These are phyloP conservation scores for Drosophila sp. DNA, from an alignment of 1,140 invertebrate genomes.

Conservation along the genomic window DNA sequence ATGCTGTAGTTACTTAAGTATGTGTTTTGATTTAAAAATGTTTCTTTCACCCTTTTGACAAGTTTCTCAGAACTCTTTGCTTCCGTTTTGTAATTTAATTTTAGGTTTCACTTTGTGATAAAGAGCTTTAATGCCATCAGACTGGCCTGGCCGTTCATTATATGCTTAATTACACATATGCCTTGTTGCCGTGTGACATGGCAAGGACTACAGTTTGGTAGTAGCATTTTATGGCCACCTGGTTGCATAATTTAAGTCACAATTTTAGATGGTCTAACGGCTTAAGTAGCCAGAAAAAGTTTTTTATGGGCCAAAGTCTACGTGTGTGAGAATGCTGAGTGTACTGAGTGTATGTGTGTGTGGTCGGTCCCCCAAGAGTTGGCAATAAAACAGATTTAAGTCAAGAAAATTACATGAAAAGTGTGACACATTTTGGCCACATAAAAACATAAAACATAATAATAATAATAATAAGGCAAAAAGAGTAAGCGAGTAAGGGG, in stretches of 20 bases:
- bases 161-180: conserved; percentile 65
- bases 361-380: conserved; percentile 26
- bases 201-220: conserved; percentile 28
- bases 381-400: conserved; percentile 76
- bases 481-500: neutral
- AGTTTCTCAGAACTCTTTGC: conserved; percentile 7
- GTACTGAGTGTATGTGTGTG: too few species aligned
- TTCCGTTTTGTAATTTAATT: conserved; percentile 1
- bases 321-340: conserved; percentile 32
- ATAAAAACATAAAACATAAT: conserved; percentile 74
- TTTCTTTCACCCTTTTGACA: too few species aligned
- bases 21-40: too few species aligned
- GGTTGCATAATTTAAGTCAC: conserved; percentile 72
- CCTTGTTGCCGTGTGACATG: conserved; percentile 60
- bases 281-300: conserved; percentile 68
- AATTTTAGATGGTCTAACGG: conserved; percentile 55
- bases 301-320: conserved; percentile 57
- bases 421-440: conserved; percentile 42
- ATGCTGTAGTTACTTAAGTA: too few species aligned
- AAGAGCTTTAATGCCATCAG: conserved; percentile 22
- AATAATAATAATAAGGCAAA: conserved; percentile 55
- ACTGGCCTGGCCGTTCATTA: conserved; percentile 39
- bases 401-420: conserved; percentile 65
- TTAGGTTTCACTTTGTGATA: neutral
- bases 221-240: conserved; percentile 59